Conservation (phyloP, 1,140 invertebrate species). For the Lordiphosa mommai region DNA sequence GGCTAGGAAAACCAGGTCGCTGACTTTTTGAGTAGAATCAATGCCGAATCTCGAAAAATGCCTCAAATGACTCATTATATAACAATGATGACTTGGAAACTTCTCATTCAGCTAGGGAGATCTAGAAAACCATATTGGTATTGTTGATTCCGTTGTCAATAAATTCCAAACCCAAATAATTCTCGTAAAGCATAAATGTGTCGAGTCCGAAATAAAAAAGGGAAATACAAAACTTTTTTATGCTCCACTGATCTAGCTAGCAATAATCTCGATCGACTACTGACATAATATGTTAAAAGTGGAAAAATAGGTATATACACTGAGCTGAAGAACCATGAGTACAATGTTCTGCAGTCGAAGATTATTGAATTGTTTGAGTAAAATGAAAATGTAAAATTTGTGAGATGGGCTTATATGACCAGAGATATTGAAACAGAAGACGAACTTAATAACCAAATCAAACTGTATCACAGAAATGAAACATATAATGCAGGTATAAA, state of each 20-base stretch:
- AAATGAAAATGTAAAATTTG: slow-evolving; percentile 27
- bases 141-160: too few species aligned
- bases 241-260: slow-evolving; percentile 9
- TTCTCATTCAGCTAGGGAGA: too few species aligned
- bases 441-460: too few species aligned
- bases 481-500: slow-evolving; percentile 14
- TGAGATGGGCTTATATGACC: slow-evolving; percentile 12
- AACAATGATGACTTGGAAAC: slow-evolving; percentile 2
- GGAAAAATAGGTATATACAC: slow-evolving; percentile 11
- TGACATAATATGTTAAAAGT: slow-evolving; percentile 13
- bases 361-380: slow-evolving; percentile 14
- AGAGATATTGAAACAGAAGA: too few species aligned
- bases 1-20: slow-evolving; percentile 12
- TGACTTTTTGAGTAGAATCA: slow-evolving; percentile 15
- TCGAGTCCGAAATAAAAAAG: slow-evolving; percentile 2
- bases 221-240: not conserved
- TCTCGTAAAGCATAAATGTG: not conserved
- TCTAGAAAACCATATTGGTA: too few species aligned
- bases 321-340: slow-evolving; percentile 10
- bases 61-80: slow-evolving; percentile 8
- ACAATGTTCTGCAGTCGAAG: slow-evolving; percentile 16
- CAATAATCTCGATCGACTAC: slow-evolving; percentile 12
- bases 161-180: too few species aligned
- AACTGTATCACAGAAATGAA: slow-evolving; percentile 8
- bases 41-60: slow-evolving; percentile 6